Conservation (phyloP, 2,797 vertebrate species). For the Micropoecilia bifurca region DNA sequence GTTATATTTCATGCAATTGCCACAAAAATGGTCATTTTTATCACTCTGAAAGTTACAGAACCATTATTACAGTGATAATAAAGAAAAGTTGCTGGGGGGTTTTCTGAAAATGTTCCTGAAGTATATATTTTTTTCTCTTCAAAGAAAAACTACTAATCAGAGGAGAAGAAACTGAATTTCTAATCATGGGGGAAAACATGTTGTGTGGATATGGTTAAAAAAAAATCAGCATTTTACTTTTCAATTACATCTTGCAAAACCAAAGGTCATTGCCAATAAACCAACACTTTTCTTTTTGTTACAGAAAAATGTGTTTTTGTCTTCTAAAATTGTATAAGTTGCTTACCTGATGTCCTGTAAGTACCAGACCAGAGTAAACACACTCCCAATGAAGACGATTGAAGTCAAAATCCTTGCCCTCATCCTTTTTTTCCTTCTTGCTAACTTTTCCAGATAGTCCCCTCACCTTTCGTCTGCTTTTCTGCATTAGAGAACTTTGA, state of each 20-base stretch:
- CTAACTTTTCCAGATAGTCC: neutral
- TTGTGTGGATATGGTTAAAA: neutral
- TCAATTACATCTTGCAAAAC: neutral
- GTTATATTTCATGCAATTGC: neutral
- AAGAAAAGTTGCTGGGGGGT: neutral
- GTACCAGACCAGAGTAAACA: constrained; percentile 67
- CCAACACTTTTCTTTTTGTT: neutral
- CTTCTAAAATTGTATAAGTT: neutral
- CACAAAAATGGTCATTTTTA: neutral
- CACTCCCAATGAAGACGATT: constrained; percentile 58
- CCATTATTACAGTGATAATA: neutral
- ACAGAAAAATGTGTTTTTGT: neutral
- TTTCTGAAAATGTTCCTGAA: neutral
- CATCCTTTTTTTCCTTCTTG: neutral
- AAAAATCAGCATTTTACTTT: neutral
- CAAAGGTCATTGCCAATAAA: neutral
- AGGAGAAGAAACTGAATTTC: neutral
- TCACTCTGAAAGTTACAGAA: neutral
- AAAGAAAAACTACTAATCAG: neutral
- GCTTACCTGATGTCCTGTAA: constrained; percentile 61
- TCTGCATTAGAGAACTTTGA: neutral
- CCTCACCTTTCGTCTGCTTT: neutral
- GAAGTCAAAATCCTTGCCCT: constrained; percentile 21
- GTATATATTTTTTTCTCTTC: neutral
- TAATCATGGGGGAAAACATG: neutral